Evolutionary conservation across 2,113 vertebrate genomes (phyloP), one percentile per base, ranked within the genome.

Genomic region (Saguinus imperator): DNA sequence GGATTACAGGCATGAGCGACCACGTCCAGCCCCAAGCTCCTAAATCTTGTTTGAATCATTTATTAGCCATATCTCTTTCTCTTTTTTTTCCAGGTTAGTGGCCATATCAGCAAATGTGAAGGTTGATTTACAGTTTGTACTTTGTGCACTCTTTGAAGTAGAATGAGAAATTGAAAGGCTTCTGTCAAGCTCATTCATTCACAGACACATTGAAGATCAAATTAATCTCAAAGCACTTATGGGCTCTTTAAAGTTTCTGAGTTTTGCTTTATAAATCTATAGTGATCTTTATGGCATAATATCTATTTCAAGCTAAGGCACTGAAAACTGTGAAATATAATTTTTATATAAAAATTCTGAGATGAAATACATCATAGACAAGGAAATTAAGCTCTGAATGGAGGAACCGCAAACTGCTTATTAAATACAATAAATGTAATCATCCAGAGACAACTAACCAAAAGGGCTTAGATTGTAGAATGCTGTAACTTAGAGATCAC

Each of bases 141-240:
- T 98, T 91, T 87, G 85, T 87, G 91, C 35, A 73, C 82, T 97
- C 97, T 97, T 97, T 98, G 98, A 98, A 98, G 96, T 85, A 92
- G 94, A 98, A 96, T 37, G 92, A 97, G 98, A 98, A 98, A 98
- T 96, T 96, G 97, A 98, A 98, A 97, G 94, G 92, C 92, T 98
- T 98, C 96, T 97, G 94, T 98, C 97, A 97, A 98, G 96, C 87
- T 96, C 97, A 98, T 97, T 98, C 94, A 96, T 94, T 98, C 95
- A 97, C 37, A 96, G 97, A 97, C 94, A 96, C 4, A 45, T 95
- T 98, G 96, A 98, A 98, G 98, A 98, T 95, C 86, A 98, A 98
- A 98, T 98, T 98, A 98, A 98, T 98, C 98, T 98, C 97, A 98
- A 98, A 97, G 96, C 95, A 97, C 96, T 98, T 98, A 97, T 52